Base-by-base conservation (phyloP, 2,797 vertebrate genomes). In the Esox masquinongy region DNA sequence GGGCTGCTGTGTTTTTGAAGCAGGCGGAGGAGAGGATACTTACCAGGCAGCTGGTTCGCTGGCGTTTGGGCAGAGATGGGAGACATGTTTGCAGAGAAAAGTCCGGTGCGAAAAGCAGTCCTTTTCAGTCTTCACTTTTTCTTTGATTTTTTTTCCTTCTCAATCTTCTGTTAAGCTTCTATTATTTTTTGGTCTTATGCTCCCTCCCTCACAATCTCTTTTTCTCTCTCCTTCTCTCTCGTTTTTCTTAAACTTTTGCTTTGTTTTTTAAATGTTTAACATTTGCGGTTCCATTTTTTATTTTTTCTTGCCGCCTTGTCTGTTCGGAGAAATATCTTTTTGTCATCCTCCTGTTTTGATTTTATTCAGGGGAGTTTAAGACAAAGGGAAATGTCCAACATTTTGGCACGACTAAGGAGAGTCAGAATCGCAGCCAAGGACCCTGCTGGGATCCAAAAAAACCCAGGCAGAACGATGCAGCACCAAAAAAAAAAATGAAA, bases 401-500 rank as follows among this genome's bases (percentile, higher is more conserved):
- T 94, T 93, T 93, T 95, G 94, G 94, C 95, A 94, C 89, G 86
- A 77, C 89, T 93, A 92, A 94, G 94, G 93, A 89, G 93, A 91
- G 83, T 92, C 91, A 94, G 93, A 94, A 88, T 92, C 88, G 93
- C 92, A 95, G 96, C 95, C 96, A 96, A 93, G 93, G 94, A 94
- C 93, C 95, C 95, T 94, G 95, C 95, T 95, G 95, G 91, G 94
- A 93, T 94, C 82, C 79, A 79, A 88, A 78, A 94, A 93, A 93
- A 93, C 94, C 92, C 83, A 91, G 90, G 92, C 91, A 93, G 86
- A 94, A 93, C 89, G 92, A 95, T 93, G 90, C 90, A 91, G 56
- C 56, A 12, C 56, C 53, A 31, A 88, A 85, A 88, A 90, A 92
- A 89, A 91, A 69, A 85, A 82, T 82, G 74, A 85, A 85, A 92